Evolutionary conservation across 64 coral and sea anemone genomes (phyloP).

Genomic region (Montipora efflorescens): DNA sequence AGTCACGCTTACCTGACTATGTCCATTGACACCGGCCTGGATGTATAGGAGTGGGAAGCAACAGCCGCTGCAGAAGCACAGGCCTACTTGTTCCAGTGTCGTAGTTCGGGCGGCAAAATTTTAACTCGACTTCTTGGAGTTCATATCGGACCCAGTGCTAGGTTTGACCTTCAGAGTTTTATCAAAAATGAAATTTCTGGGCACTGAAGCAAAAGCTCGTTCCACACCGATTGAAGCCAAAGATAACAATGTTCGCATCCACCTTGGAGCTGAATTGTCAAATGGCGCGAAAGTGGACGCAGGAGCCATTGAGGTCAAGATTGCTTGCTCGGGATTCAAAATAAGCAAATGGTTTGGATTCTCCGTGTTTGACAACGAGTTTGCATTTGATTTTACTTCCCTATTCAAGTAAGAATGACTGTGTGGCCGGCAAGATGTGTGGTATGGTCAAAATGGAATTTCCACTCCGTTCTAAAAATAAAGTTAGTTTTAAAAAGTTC

Average conservation of each 20-base stretch:
- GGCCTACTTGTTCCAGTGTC: not conserved
- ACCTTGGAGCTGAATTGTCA: not conserved
- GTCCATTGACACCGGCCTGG: not conserved
- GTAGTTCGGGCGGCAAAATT: no score
- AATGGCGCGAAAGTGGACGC: conserved; percentile 2
- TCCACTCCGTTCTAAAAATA: no score
- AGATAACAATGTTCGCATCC: not conserved
- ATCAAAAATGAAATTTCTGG: not conserved
- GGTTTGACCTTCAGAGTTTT: not conserved
- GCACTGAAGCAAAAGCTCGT: not conserved
- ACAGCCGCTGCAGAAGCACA: not conserved
- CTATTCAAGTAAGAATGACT: no score
- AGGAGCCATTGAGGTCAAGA: not conserved
- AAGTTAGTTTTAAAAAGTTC: no score
- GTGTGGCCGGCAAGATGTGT: no score
- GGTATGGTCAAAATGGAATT: no score
- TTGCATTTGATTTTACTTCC: not conserved
- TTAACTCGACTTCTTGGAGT: not conserved
- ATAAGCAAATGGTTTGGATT: conserved; percentile 3
- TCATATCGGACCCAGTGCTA: not conserved
- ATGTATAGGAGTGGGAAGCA: not conserved
- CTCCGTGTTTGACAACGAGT: conserved; percentile 1
- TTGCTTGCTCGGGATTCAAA: not conserved
- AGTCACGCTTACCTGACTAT: not conserved
- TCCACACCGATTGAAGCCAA: conserved; percentile 1